Base-by-base conservation (phyloP, 2,113 vertebrate species). In the Mobula birostris region DNA sequence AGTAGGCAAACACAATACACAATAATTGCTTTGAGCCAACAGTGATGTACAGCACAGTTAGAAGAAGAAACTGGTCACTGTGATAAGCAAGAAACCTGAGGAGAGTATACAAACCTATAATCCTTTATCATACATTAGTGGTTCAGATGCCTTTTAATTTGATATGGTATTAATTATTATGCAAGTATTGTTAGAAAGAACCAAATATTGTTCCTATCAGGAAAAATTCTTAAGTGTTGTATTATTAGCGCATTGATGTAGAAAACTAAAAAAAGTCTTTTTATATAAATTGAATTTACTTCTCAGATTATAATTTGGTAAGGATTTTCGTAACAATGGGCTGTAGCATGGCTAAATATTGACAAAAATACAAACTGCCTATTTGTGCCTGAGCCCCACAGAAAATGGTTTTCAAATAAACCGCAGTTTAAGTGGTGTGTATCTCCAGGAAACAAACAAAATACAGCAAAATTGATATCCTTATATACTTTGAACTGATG, bases 121-220 rank as follows among this genome's bases (percentile, higher is more conserved):
- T 79, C 3, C 68, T 74, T 94, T 95, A 92, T 94, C 94, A 77
- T 27, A 1, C 94, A 95, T 94, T 94, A 95, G 94, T 61, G 82
- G 78, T 74, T 85, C 95, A 76, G 94, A 48, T 92, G 92, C 94
- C 94, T 94, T 94, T 90, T 95, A 95, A 94, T 79, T 68, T 61
- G 80, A 94, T 95, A 94, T 21, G 82, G 94, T 94, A 70, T 94
- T 95, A 96, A 96, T 96, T 94, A 96, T 94, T 82, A 93, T 66
- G 58, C 36, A 94, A 94, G 96, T 95, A 95, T 95, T 95, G 63
- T 92, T 63, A 40, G 15, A 36, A 92, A 92, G 88, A 36, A 36
- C 32, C 66, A 68, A 15, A 68, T 92, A n/a, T 92, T 92, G 63
- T 92, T 32, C 58, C 88, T 61, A 91, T 19, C n/a, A 70, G 63